Evolutionary conservation across 2,797 vertebrate genomes (phyloP), one percentile per base, ranked within the genome.

Genomic region (Manis javanica): DNA sequence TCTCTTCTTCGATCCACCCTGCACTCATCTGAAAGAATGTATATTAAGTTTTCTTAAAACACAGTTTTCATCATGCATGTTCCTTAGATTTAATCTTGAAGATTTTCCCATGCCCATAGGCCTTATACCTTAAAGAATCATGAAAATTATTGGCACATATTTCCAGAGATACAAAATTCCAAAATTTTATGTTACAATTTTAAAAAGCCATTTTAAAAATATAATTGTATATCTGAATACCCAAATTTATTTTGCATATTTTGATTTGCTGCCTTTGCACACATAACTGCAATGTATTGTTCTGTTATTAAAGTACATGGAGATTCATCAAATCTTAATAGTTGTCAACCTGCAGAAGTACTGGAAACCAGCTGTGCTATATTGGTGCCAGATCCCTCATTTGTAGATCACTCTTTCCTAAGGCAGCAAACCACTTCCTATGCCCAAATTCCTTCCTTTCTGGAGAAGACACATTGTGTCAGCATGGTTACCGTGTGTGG

Each of bases 381-480:
- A 74, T 89, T 61, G 88, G 96, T 82, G 90, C 88, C 88, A 68
- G 97, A 93, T 84, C 92, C 2, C 1, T 95, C 96, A 97, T 95
- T 49, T 94, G 83, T 31, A 94, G 94, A 93, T 97, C 63, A 96
- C 85, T 79, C 89, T 96, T 97, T 97, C 92, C 84, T 85, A 74
- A 96, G 92, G 92, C 79, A 97, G 95, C 26, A 94, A 83, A 21
- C 29, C n/a, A 77, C 55, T 97, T 97, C 61, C 90, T 96, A 92
- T 96, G 94, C 95, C 96, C 96, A 97, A 85, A 82, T 96, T 42
- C 83, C 96, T 97, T 98, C 97, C 96, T 97, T 98, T 78, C 95
- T 96, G 98, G 98, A 94, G 96, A 92, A 95, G 97, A 97, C 84
- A 93, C 16, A 91, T 46, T 96, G 75, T 92, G 96, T 95, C 97